Conservation (phyloP, 2,797 vertebrate species). For the Falco novaeseelandiae region DNA sequence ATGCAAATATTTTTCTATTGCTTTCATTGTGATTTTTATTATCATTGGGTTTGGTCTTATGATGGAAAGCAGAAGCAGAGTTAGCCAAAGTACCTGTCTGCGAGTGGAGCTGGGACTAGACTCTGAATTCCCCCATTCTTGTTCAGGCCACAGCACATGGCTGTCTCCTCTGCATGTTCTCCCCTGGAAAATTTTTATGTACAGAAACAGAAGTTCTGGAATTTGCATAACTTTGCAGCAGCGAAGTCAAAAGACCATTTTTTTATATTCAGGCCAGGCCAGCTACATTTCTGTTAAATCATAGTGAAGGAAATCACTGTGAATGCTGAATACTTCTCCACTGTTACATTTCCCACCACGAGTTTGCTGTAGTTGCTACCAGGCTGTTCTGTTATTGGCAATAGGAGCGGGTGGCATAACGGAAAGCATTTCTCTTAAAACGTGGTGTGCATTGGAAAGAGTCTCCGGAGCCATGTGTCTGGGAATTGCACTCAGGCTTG, state of each 20-base stretch:
- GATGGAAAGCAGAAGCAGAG: neutral
- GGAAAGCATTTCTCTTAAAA: neutral
- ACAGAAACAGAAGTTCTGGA: neutral
- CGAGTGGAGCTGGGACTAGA: neutral
- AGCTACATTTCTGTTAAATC: neutral
- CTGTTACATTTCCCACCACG: fast-evolving
- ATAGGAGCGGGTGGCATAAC: neutral
- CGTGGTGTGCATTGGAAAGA: neutral
- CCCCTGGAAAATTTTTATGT: neutral
- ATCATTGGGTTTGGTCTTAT: neutral
- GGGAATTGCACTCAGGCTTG: neutral
- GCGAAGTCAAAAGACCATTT: neutral
- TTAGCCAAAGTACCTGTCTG: neutral
- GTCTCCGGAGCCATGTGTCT: neutral
- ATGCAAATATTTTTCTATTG: constrained; percentile 5
- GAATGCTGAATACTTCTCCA: neutral
- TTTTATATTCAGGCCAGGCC: neutral
- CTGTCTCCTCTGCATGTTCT: neutral
- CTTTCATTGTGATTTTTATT: constrained; percentile 45
- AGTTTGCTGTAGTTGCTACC: neutral
- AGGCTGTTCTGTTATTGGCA: neutral
- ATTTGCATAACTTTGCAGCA: neutral
- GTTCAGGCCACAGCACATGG: neutral
- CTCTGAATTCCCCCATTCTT: neutral
- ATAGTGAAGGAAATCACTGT: neutral